These are phyloP conservation scores for Ochlodes sylvanus DNA, from an alignment of 2,888 invertebrate genomes.

Conservation along the genomic window DNA sequence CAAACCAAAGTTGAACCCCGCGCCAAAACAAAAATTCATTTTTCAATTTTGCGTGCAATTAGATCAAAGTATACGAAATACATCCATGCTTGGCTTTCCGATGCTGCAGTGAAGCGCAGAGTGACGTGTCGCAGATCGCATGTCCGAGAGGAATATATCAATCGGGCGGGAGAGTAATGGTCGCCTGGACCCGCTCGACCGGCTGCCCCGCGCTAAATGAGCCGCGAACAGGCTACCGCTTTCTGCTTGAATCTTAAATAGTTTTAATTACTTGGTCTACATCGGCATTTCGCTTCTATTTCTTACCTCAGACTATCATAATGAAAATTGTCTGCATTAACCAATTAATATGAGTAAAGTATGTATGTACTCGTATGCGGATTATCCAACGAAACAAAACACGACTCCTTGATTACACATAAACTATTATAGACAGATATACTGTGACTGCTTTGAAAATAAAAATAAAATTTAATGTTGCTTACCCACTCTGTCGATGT, in stretches of 20 bases:
- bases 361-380: too few relatives aligned
- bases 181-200: conserved; percentile 56
- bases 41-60: background rate
- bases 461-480: conserved; percentile 45
- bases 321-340: background rate
- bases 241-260: conserved; percentile 82
- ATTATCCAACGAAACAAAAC: too few relatives aligned
- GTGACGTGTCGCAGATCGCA: conserved; percentile 82
- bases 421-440: background rate
- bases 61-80: background rate
- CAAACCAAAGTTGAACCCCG: too few relatives aligned
- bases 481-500: conserved; percentile 47
- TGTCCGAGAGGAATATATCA: conserved; percentile 80
- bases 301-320: background rate
- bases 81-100: conserved; percentile 33
- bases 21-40: too few relatives aligned
- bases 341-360: too few relatives aligned
- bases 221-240: conserved; percentile 70
- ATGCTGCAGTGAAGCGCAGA: conserved; percentile 52
- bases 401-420: too few relatives aligned
- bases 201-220: conserved; percentile 55
- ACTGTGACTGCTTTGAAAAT: background rate
- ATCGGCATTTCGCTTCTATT: conserved; percentile 20
- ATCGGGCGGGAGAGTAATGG: conserved; percentile 75
- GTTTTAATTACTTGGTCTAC: conserved; percentile 79